These are phyloP conservation scores for Drosophila multiciliata DNA, from an alignment of 2,888 invertebrate species.

Conservation along the genomic window DNA sequence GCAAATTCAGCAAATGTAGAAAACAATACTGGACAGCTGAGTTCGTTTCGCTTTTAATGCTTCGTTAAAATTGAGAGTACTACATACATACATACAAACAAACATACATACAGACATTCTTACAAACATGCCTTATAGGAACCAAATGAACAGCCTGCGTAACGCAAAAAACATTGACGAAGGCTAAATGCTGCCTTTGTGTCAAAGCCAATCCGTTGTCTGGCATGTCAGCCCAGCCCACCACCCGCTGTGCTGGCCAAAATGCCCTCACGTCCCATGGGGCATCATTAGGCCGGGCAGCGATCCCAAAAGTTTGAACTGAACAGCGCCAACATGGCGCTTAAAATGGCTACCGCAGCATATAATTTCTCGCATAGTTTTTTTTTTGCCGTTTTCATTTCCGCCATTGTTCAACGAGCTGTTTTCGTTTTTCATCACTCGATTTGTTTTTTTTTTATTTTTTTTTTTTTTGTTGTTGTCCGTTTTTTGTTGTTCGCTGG, in stretches of 20 bases:
- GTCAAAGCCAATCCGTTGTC: constrained; percentile 48
- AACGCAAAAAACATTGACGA: constrained; percentile 51
- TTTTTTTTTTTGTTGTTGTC: constrained; percentile 17
- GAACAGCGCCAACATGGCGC: constrained; percentile 53
- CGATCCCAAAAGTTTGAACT: constrained; percentile 41
- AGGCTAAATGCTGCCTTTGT: constrained; percentile 63
- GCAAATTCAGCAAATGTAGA: constrained; percentile 40
- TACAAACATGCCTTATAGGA: background rate
- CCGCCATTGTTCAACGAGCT: constrained; percentile 51
- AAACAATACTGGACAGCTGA: constrained; percentile 53
- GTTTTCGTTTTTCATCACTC: constrained; percentile 37
- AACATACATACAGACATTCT: background rate
- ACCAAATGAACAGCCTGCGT: constrained; percentile 30
- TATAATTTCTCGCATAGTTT: constrained; percentile 66
- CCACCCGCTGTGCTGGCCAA: constrained; percentile 44
- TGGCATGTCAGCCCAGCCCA: constrained; percentile 16
- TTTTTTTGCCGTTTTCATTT: constrained; percentile 14
- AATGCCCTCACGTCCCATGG: constrained; percentile 65
- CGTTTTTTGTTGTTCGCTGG: constrained; percentile 1
- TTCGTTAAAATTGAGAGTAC: constrained; percentile 26
- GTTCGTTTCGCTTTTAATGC: constrained; percentile 51
- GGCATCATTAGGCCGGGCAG: constrained; percentile 64
- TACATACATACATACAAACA: background rate
- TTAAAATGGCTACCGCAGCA: constrained; percentile 67
- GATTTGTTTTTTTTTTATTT: constrained; percentile 18